Evolutionary conservation across 1,140 invertebrate species (phyloP), one percentile per base, ranked within the genome.

Genomic region (Sitobion miscanthi): DNA sequence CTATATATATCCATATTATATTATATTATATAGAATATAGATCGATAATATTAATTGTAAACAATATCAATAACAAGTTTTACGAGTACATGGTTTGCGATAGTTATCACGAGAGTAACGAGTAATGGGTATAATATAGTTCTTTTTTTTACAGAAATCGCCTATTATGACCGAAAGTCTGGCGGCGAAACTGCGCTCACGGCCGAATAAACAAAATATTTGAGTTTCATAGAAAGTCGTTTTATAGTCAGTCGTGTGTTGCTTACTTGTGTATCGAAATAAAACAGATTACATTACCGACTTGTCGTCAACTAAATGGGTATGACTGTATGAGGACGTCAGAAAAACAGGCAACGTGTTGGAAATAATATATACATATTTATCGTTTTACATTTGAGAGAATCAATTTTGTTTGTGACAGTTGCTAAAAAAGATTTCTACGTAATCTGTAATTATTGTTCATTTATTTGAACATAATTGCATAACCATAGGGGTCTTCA

Each of bases 181-280:
- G 87, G 30, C 49, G 86, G 45, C 86, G 86, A 88, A 88, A 88
- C 47, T 52, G 47, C 49, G 87, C 87, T 89, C 87, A 54, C 47
- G 87, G 87, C 49, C 87, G 87, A 89, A 89, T 89, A 89, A 89
- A 89, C 87, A 54, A 89, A 89, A 89, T 54, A 54, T 89, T 89
- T 23, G 87, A 54, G 87, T 89, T 89, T 89, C 49, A 52, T 89
- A 89, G 87, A 89, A 89, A 89, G 87, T 89, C 85, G 85, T 87
- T 87, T 87, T 45, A 87, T 87, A 45, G 85, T 87, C 86, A 47
- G 86, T 20, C 35, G 87, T 35, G 47, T 35, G 85, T 86, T 47
- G 49, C 49, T 54, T 21, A 54, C 87, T 35, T 52, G 86, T n/a
- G 47, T 52, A 49, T 52, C 47, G 2, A 88, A 88, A 52, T 52